These are phyloP conservation scores for Microctonus aethiopoides DNA, from an alignment of 2,888 invertebrate genomes.

Conservation along the genomic window DNA sequence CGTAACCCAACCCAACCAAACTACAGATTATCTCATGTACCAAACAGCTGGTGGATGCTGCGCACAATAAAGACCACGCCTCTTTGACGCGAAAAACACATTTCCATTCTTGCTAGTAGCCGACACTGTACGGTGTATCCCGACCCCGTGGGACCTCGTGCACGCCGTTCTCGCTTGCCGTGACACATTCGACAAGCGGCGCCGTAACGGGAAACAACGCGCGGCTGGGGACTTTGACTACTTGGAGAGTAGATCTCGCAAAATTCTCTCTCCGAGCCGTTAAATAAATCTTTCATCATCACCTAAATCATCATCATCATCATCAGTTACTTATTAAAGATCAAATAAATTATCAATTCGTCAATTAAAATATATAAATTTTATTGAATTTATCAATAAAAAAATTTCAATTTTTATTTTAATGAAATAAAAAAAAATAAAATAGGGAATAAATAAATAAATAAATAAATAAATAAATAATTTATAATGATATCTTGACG, in stretches of 20 bases:
- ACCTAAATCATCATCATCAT: neutral
- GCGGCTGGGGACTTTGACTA: slow-evolving; percentile 64
- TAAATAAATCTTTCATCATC: slow-evolving; percentile 33
- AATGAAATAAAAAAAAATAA: too few relatives aligned
- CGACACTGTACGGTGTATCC: slow-evolving; percentile 41
- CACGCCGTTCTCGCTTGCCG: slow-evolving; percentile 63
- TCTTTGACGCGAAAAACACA: neutral
- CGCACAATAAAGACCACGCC: neutral
- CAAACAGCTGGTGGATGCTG: neutral
- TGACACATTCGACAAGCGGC: slow-evolving; percentile 68
- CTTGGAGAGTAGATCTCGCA: slow-evolving; percentile 32
- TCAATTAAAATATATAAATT: too few relatives aligned
- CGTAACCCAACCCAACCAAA: neutral
- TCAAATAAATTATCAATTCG: too few relatives aligned
- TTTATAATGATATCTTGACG: too few relatives aligned
- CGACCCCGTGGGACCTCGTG: slow-evolving; percentile 64
- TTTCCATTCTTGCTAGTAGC: slow-evolving; percentile 36
- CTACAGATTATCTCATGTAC: neutral
- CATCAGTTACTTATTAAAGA: too few relatives aligned
- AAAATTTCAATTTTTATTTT: too few relatives aligned
- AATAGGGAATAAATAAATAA: neutral
- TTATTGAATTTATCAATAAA: too few relatives aligned
- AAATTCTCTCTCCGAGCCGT: slow-evolving; percentile 39
- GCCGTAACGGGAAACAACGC: slow-evolving; percentile 68
- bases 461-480: neutral